phyloP scores from a whole-genome alignment of 2,797 vertebrate species.

The Sylvia borin region DNA sequence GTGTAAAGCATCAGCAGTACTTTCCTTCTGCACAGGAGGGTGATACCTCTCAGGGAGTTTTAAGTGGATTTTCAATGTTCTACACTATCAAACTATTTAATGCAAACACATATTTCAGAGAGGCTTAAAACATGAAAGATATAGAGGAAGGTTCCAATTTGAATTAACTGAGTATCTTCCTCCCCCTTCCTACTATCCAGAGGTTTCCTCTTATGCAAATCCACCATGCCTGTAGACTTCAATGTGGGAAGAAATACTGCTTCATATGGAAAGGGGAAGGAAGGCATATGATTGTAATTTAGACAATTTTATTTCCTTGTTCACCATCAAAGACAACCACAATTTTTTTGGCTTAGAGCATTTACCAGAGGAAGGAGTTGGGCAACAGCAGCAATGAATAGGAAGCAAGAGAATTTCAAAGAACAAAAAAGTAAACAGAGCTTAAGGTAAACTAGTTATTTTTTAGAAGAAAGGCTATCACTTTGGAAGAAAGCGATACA shows the following conservation, averaged over 20 bases:
- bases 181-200: not conserved
- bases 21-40: not conserved
- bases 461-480: not conserved
- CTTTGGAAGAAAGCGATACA: not conserved
- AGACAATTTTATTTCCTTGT: not conserved
- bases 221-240: not conserved
- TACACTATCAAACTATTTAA: not conserved
- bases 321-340: not conserved
- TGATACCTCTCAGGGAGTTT: not conserved
- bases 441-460: not conserved
- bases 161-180: not conserved
- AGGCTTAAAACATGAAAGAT: not conserved
- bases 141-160: not conserved
- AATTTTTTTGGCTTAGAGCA: not conserved
- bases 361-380: not conserved
- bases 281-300: not conserved
- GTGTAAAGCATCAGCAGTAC: not conserved
- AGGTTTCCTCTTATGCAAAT: not conserved
- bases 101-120: not conserved
- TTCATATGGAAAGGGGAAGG: not conserved
- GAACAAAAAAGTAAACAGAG: not conserved
- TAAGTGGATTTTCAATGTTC: not conserved
- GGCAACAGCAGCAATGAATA: not conserved
- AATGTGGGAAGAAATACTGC: not conserved
- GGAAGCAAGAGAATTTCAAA: not conserved